Evolutionary conservation across 2,888 invertebrate genomes (phyloP).

Genomic region (Perizoma flavofasciatum): DNA sequence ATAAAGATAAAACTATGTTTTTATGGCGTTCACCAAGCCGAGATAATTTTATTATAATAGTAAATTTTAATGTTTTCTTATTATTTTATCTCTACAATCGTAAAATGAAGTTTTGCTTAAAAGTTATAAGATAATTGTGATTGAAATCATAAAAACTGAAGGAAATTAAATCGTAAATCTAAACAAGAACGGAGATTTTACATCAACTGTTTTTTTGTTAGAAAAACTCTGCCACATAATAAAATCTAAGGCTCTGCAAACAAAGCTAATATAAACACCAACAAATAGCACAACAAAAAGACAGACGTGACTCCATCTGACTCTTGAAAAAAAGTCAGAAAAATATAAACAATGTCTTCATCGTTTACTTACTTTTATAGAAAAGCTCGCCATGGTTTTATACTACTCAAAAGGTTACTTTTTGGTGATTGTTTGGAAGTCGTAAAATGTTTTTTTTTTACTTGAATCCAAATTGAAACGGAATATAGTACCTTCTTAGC

Average conservation of each 20-base stretch:
- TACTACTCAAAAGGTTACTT: no score
- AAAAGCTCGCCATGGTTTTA: neutral
- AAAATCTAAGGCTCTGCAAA: neutral
- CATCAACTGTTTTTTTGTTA: no score
- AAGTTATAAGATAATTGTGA: neutral
- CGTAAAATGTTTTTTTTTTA: no score
- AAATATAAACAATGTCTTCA: constrained; percentile 12
- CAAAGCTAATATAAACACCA: constrained; percentile 1
- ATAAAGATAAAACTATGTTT: constrained; percentile 5
- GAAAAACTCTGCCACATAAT: no score
- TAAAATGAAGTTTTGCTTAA: neutral
- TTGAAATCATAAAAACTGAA: no score
- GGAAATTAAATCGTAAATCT: no score
- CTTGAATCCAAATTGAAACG: no score
- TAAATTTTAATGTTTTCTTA: constrained; percentile 6
- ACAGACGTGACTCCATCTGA: constrained; percentile 11
- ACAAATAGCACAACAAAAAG: constrained; percentile 5
- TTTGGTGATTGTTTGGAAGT: no score
- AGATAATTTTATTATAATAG: neutral
- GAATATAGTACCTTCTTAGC: no score
- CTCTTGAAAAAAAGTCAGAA: neutral
- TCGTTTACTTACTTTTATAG: constrained; percentile 4
- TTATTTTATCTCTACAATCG: neutral
- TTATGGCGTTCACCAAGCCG: neutral
- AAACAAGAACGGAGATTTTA: no score